Evolutionary conservation across 1,140 invertebrate species (phyloP).

Genomic region (Cydia splendana): DNA sequence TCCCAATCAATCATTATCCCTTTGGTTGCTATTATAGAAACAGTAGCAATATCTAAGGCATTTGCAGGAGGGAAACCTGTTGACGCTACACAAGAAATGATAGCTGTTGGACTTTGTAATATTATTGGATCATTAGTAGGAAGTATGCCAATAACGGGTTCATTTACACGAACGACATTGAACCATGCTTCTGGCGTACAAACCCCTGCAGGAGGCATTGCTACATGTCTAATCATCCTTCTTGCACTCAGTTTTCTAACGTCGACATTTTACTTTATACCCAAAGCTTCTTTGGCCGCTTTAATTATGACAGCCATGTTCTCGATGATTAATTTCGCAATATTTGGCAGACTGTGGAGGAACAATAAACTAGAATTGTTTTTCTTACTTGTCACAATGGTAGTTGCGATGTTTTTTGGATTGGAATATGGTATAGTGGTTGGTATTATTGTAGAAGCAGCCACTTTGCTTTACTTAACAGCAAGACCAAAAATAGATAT

Average conservation of each 20-base stretch:
- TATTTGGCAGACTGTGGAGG: constrained; percentile 58
- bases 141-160: constrained; percentile 94
- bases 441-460: constrained; percentile 60
- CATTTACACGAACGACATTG: constrained; percentile 93
- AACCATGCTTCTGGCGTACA: constrained; percentile 94
- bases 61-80: constrained; percentile 81
- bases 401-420: constrained; percentile 57
- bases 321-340: constrained; percentile 63
- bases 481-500: constrained; percentile 57
- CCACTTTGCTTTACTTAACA: constrained; percentile 55
- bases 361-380: constrained; percentile 62
- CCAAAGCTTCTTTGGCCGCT: constrained; percentile 69
- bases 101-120: constrained; percentile 91
- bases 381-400: constrained; percentile 52
- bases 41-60: constrained; percentile 91
- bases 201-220: constrained; percentile 91
- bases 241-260: constrained; percentile 65
- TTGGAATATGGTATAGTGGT: constrained; percentile 70
- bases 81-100: constrained; percentile 91
- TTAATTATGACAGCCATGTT: constrained; percentile 72
- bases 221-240: constrained; percentile 75
- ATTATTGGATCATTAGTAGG: constrained; percentile 91
- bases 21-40: constrained; percentile 88
- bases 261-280: constrained; percentile 72
- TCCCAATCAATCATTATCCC: constrained; percentile 86